These are phyloP conservation scores for Hypena proboscidalis DNA, from an alignment of 2,888 invertebrate genomes.

Conservation along the genomic window DNA sequence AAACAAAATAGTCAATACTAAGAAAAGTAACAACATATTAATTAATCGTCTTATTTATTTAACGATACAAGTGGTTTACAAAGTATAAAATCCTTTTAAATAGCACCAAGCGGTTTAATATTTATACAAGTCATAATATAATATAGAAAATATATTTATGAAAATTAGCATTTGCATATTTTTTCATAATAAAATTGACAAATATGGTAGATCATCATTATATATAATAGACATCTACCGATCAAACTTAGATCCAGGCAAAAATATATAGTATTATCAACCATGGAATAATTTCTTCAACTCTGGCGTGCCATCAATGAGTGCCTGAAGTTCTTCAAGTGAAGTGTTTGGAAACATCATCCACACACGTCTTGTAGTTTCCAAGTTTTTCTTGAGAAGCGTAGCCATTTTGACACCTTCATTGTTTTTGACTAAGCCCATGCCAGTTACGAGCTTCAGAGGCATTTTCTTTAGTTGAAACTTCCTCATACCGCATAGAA, in stretches of 20 bases:
- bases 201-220: slow-evolving; percentile 33
- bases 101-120: too few relatives aligned
- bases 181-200: background rate
- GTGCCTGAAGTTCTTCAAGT: slow-evolving; percentile 28
- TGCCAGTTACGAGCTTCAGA: slow-evolving; percentile 50
- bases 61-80: too few relatives aligned
- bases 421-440: slow-evolving; percentile 58
- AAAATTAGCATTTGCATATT: background rate
- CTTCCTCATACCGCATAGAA: slow-evolving; percentile 60
- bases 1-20: too few relatives aligned
- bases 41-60: too few relatives aligned
- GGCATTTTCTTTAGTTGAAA: slow-evolving; percentile 58
- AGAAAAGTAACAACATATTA: too few relatives aligned
- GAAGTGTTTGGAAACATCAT: slow-evolving; percentile 42
- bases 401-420: slow-evolving; percentile 49
- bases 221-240: slow-evolving; percentile 30
- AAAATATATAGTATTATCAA: slow-evolving; percentile 12
- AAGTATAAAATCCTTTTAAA: too few relatives aligned
- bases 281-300: slow-evolving; percentile 31
- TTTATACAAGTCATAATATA: too few relatives aligned
- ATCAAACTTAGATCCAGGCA: slow-evolving; percentile 17
- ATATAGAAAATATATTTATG: slow-evolving; percentile 1
- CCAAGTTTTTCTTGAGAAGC: slow-evolving; percentile 42
- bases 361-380: slow-evolving; percentile 47
- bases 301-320: slow-evolving; percentile 36